Percentiles rank a stretch among this genome's conserved stretches.
phyloP scores from a whole-genome alignment of 1,140 invertebrate genomes.

The Dinothrombium tinctorium region DNA sequence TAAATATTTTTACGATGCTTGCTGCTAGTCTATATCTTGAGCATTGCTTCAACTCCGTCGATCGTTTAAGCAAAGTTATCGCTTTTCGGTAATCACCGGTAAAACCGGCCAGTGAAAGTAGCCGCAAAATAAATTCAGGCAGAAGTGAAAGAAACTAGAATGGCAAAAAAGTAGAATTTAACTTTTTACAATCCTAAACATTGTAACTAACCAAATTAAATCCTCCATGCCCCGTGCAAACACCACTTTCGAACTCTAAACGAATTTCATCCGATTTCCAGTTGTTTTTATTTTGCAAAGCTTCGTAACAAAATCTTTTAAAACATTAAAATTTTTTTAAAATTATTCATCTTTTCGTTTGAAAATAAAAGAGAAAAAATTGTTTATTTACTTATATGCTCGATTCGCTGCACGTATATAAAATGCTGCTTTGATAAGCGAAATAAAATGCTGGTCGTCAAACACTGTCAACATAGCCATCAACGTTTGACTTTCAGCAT shows the following conservation, averaged over 20 bases:
- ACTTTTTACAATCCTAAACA: background rate
- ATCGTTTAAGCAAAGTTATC: background rate
- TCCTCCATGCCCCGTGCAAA: background rate
- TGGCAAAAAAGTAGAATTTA: background rate
- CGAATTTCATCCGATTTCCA: background rate
- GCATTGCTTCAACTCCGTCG: background rate
- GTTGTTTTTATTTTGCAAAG: no score
- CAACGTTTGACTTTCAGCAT: no score
- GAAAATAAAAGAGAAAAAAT: no score
- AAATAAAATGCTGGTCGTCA: no score
- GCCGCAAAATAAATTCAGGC: background rate
- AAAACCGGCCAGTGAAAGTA: background rate
- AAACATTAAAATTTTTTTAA: no score
- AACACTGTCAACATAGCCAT: no score
- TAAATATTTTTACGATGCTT: background rate
- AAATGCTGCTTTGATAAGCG: no score
- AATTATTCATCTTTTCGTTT: no score
- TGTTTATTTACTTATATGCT: no score
- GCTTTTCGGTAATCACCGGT: background rate
- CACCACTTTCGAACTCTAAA: background rate
- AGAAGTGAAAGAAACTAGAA: background rate
- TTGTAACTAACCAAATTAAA: background rate
- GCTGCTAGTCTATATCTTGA: background rate
- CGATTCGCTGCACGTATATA: no score
- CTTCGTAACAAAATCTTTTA: no score